These are phyloP conservation scores for Orestias chungarensis DNA, from an alignment of 2,797 vertebrate genomes.

Conservation along the genomic window DNA sequence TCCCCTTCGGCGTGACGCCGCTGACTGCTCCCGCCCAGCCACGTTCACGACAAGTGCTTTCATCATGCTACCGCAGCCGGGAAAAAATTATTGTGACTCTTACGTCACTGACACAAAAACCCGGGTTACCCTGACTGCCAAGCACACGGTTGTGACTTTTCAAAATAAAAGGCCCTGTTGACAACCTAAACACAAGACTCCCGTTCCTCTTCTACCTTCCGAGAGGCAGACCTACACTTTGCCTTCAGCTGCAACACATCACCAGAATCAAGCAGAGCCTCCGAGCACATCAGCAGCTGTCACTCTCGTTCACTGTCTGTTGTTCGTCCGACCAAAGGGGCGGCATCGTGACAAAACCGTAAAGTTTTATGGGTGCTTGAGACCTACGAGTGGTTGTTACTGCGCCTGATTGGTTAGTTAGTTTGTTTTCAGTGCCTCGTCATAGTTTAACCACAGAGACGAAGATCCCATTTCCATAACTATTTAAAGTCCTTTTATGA, in stretches of 20 bases:
- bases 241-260: slow-evolving; percentile 66
- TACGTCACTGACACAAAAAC: slow-evolving; percentile 9
- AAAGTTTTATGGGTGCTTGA: slow-evolving; percentile 4
- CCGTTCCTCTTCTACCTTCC: not conserved
- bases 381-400: slow-evolving; percentile 10
- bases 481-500: slow-evolving; percentile 15
- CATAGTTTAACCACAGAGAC: slow-evolving; percentile 4
- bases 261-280: slow-evolving; percentile 17
- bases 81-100: too few species aligned
- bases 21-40: not conserved
- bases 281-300: slow-evolving; percentile 42
- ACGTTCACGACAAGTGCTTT: slow-evolving; percentile 24
- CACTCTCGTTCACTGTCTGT: slow-evolving; percentile 21
- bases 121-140: slow-evolving; percentile 12
- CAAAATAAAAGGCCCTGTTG: slow-evolving; percentile 8
- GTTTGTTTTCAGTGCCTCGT: slow-evolving; percentile 47
- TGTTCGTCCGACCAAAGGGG: slow-evolving; percentile 48
- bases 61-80: slow-evolving; percentile 17
- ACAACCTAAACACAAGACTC: slow-evolving; percentile 34
- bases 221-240: slow-evolving; percentile 61
- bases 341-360: slow-evolving; percentile 16
- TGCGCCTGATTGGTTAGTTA: slow-evolving; percentile 31
- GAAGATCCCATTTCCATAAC: not conserved
- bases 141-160: slow-evolving; percentile 7
- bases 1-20: slow-evolving; percentile 83